These are phyloP conservation scores for Zosterops pallidus DNA, from an alignment of 2,113 vertebrate species.

Conservation along the genomic window DNA sequence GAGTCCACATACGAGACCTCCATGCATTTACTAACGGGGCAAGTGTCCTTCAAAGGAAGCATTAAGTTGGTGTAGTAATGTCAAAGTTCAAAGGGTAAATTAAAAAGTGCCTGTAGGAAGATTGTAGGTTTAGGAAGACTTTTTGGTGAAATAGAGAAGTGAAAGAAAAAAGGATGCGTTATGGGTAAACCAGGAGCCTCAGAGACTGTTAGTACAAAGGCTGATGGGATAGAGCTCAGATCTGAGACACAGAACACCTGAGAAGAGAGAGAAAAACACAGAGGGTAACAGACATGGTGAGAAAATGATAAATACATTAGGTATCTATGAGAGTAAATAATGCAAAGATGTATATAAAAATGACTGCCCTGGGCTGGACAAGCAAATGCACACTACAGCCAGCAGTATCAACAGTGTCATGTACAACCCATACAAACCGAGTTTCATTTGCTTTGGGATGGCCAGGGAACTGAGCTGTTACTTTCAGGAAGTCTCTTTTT, in stretches of 20 bases:
- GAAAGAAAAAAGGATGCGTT: slow-evolving; percentile 80
- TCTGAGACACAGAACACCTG: slow-evolving; percentile 93
- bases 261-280: slow-evolving; percentile 87
- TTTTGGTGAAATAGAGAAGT: slow-evolving; percentile 80
- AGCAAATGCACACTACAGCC: neutral
- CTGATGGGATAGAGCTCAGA: slow-evolving; percentile 85
- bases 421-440: neutral
- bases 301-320: slow-evolving; percentile 79
- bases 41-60: slow-evolving; percentile 70
- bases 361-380: slow-evolving; percentile 52
- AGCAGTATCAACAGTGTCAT: neutral
- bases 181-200: slow-evolving; percentile 83
- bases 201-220: slow-evolving; percentile 90
- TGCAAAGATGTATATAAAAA: slow-evolving; percentile 75
- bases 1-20: slow-evolving; percentile 71
- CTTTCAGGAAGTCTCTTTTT: neutral
- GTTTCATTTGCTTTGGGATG: neutral
- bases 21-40: slow-evolving; percentile 73
- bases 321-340: slow-evolving; percentile 73
- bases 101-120: slow-evolving; percentile 77
- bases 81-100: slow-evolving; percentile 71
- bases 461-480: neutral
- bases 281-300: slow-evolving; percentile 81
- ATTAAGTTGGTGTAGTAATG: slow-evolving; percentile 70
- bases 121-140: slow-evolving; percentile 79